Evolutionary conservation across 2,113 vertebrate species (phyloP).

Genomic region (Tiliqua scincoides): DNA sequence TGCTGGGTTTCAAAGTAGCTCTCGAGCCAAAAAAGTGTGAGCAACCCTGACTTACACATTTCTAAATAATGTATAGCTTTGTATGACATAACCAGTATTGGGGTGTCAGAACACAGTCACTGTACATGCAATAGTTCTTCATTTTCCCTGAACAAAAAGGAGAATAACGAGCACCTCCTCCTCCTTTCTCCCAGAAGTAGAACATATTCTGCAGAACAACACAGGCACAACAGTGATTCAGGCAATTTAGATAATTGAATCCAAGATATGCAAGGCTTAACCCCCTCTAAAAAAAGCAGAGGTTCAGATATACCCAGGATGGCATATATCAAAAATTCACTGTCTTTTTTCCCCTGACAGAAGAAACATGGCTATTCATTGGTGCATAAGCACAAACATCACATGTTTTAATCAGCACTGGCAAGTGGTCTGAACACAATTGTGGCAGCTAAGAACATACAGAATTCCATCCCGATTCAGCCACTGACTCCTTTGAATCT

Average conservation of each 20-base stretch:
- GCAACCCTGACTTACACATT: too few species aligned
- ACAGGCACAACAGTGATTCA: not conserved
- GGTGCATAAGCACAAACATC: not conserved
- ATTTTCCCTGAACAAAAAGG: not conserved
- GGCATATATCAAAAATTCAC: not conserved
- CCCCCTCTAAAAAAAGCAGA: too few species aligned
- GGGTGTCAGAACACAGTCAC: not conserved
- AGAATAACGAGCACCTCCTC: not conserved
- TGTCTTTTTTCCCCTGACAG: not conserved
- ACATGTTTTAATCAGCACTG: slow-evolving; percentile 39
- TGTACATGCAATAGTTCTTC: not conserved
- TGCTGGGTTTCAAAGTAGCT: too few species aligned
- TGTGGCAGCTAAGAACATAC: slow-evolving; percentile 1
- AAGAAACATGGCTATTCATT: not conserved
- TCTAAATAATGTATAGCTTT: not conserved
- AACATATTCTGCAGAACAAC: not conserved
- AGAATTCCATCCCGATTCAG: slow-evolving; percentile 2
- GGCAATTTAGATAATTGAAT: not conserved
- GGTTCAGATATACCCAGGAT: not conserved
- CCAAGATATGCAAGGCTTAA: not conserved
- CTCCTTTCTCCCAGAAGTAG: not conserved
- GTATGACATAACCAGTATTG: not conserved
- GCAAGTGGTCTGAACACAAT: slow-evolving; percentile 29
- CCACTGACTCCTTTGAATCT: not conserved
- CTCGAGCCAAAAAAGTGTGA: too few species aligned